Conservation (phyloP, 2,113 vertebrate species). For the Eretmochelys imbricata region DNA sequence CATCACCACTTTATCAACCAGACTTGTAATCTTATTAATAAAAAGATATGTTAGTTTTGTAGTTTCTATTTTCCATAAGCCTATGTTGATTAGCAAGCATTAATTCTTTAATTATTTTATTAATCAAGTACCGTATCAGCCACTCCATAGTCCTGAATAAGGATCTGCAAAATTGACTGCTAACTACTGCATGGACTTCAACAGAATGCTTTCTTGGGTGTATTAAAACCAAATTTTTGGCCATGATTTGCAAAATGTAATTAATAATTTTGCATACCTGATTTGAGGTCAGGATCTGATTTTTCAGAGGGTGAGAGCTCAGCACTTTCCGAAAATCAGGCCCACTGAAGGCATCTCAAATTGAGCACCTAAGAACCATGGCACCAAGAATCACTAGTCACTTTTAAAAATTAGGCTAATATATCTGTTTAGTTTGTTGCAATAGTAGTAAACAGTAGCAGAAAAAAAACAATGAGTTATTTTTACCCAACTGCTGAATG, state of each 20-base stretch:
- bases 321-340: background rate
- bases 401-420: background rate
- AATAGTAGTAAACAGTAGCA: background rate
- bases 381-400: background rate
- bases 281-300: background rate
- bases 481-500: background rate
- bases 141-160: background rate
- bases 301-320: background rate
- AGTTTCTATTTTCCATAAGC: too few species aligned
- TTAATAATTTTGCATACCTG: background rate
- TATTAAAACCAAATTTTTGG: background rate
- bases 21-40: background rate
- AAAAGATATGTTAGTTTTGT: background rate
- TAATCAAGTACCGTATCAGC: background rate
- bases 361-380: background rate
- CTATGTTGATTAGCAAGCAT: too few species aligned
- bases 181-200: background rate
- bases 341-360: background rate
- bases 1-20: background rate
- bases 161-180: background rate
- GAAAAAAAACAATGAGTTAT: background rate
- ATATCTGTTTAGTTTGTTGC: background rate
- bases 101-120: background rate
- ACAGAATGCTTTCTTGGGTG: background rate
- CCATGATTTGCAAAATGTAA: background rate